Evolutionary conservation across 2,888 invertebrate genomes (phyloP).

Genomic region (Girardia tigrina): DNA sequence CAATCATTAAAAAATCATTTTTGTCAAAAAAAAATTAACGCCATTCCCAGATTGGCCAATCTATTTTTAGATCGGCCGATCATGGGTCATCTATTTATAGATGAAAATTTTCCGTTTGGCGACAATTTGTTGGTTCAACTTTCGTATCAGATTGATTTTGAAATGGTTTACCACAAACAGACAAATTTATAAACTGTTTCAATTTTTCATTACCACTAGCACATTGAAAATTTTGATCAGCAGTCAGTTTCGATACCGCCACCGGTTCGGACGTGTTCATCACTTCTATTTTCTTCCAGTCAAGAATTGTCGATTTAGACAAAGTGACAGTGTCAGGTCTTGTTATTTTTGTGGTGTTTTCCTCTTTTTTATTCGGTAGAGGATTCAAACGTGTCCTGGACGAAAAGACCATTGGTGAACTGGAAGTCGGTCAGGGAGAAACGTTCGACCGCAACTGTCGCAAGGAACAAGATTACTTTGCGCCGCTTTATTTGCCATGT

Average conservation of each 20-base stretch:
- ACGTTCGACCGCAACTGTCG: conserved; percentile 58
- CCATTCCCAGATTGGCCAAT: too few relatives aligned
- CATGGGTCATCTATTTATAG: too few relatives aligned
- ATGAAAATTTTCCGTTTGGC: too few relatives aligned
- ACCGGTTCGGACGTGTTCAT: not conserved
- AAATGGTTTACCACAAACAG: too few relatives aligned
- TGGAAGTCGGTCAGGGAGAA: conserved; percentile 58
- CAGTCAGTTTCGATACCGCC: not conserved
- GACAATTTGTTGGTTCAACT: too few relatives aligned
- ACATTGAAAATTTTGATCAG: not conserved
- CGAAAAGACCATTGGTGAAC: conserved; percentile 56
- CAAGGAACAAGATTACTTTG: conserved; percentile 57
- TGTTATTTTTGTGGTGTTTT: not conserved
- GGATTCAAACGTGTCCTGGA: conserved; percentile 39
- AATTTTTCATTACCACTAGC: not conserved
- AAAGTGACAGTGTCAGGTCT: not conserved
- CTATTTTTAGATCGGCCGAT: too few relatives aligned
- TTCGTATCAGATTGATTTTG: too few relatives aligned
- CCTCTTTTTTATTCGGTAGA: not conserved
- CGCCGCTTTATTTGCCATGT: conserved; percentile 56
- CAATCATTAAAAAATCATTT: too few relatives aligned
- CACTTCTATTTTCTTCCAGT: conserved; percentile 4
- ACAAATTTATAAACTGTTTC: too few relatives aligned
- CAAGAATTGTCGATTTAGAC: not conserved
- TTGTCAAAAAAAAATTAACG: too few relatives aligned